These are phyloP conservation scores for Trisateles emortualis DNA, from an alignment of 2,888 invertebrate genomes.

Conservation along the genomic window DNA sequence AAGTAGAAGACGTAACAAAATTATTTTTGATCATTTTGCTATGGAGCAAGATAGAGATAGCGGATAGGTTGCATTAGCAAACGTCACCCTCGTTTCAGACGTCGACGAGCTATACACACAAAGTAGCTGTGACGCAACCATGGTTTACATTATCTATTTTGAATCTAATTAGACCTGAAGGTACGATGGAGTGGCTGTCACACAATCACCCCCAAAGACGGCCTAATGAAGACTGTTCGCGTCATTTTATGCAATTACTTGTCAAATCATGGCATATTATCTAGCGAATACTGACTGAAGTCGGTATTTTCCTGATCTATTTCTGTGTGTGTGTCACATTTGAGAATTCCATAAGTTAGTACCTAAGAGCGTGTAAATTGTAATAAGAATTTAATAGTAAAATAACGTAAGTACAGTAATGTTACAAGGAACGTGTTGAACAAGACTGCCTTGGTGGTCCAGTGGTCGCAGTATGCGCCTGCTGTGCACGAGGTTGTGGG, in stretches of 20 bases:
- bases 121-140: conserved; percentile 9
- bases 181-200: background rate
- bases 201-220: background rate
- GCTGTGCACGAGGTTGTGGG: too few relatives aligned
- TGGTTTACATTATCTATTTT: conserved; percentile 2
- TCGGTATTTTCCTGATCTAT: too few relatives aligned
- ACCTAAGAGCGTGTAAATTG: too few relatives aligned
- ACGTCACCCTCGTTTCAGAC: conserved; percentile 33
- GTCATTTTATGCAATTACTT: background rate
- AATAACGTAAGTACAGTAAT: too few relatives aligned
- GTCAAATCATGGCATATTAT: too few relatives aligned
- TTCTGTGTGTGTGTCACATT: too few relatives aligned
- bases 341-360: too few relatives aligned
- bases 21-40: conserved; percentile 46
- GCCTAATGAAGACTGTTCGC: background rate
- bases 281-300: too few relatives aligned
- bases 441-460: too few relatives aligned
- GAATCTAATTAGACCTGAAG: conserved; percentile 31
- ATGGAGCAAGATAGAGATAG: conserved; percentile 23
- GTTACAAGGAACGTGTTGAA: too few relatives aligned
- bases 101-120: conserved; percentile 13
- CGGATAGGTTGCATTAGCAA: conserved; percentile 41
- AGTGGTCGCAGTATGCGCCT: too few relatives aligned
- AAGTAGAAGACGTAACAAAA: conserved; percentile 41
- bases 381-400: too few relatives aligned